phyloP scores from a whole-genome alignment of 2,113 vertebrate genomes.

The Cebus imitator region DNA sequence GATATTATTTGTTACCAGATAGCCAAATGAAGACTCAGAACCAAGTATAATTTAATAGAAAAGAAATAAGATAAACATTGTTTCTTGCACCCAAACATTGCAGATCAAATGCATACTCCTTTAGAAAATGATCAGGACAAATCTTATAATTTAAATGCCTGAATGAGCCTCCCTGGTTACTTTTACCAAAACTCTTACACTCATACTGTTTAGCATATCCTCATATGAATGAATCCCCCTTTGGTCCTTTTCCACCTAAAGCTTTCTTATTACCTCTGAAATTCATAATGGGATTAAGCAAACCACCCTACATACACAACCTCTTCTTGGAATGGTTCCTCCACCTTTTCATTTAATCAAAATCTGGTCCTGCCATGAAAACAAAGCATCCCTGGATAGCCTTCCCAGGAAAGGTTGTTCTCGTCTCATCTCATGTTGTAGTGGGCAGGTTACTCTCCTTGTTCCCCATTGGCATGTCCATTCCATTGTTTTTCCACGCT shows the following conservation, averaged over 20 bases:
- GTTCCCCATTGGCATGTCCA: background rate
- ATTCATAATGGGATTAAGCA: background rate
- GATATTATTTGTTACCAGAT: background rate
- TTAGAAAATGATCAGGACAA: background rate
- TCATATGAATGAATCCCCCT: background rate
- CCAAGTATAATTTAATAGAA: background rate
- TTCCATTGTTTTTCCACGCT: background rate
- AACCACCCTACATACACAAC: background rate
- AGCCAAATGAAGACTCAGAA: background rate
- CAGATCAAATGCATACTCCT: background rate
- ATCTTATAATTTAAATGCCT: background rate
- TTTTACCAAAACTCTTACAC: background rate
- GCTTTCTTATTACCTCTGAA: background rate
- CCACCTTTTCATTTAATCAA: background rate
- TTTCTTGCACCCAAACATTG: background rate
- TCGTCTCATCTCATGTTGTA: background rate
- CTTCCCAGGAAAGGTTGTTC: background rate
- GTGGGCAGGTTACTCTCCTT: too few species aligned
- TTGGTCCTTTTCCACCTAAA: background rate
- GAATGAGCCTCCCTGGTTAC: background rate
- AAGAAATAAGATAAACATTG: constrained; percentile 9
- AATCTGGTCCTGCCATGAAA: background rate
- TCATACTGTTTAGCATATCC: background rate
- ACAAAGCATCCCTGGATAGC: background rate
- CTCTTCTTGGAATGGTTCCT: background rate